Evolutionary conservation across 2,113 vertebrate species (phyloP), one percentile per base, ranked within the genome.

Genomic region (Aegotheles bennettii): DNA sequence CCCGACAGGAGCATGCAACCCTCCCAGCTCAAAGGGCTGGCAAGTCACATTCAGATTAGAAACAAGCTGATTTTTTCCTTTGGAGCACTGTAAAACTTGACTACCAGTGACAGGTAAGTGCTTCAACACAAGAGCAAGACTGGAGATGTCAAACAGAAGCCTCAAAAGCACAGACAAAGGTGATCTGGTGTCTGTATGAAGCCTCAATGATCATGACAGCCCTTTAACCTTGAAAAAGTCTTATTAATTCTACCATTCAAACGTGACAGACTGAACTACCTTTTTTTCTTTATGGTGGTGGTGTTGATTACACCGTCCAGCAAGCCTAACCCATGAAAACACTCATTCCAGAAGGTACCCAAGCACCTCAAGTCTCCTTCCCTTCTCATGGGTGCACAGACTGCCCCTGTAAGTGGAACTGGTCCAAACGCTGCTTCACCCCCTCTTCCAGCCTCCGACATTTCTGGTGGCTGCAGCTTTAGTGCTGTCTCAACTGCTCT

Each of bases 51-150:
- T 33, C 64, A 47, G 29, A 67, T 5, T 33, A 78, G 69, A 75
- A 67, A 68, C 38, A 64, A 74, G 45, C 4, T 48, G 33, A 18
- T 25, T 35, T 47, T 71, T 85, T 43, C 24, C 29, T 74, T 19
- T 1, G 1, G n/a, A 59, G 63, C 59, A 25, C 63, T 28, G 4
- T 35, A 54, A 50, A 82, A 17, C 10, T n/a, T 24, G n/a, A 48
- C 17, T 25, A 35, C 8, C 16, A 35, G 2, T 8, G 1, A 3
- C 6, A 57, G 24, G 5, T 4, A 45, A 71, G 50, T 1, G 1
- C 24, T 79, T 59, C 38, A 75, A 3, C 51, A 43, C 11, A 28
- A 59, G 47, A 50, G n/a, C 33, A 54, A 54, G 47, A 35, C 20
- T 23, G 18, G 7, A 75, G 47, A 25, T 59, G 33, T 29, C 56